Percentiles rank a stretch among this genome's conserved stretches.
These are phyloP conservation scores for Cassiopea andromeda DNA, from an alignment of 30 jellyfish, hydroid and myxozoan genomes.

Conservation along the genomic window DNA sequence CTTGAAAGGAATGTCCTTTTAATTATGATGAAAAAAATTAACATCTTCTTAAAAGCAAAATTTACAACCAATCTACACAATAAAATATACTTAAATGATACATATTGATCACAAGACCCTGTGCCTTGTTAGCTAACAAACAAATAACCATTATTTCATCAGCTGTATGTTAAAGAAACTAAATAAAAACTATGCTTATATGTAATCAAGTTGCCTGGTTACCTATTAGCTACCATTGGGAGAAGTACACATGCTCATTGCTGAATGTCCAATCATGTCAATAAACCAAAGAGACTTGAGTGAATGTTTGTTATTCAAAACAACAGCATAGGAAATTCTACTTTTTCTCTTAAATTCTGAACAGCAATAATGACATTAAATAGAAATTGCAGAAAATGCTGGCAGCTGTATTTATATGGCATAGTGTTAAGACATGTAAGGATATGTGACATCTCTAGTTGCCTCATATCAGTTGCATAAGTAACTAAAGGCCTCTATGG, in stretches of 20 bases:
- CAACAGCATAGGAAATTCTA: too few species aligned
- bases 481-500: too few species aligned
- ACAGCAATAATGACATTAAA: too few species aligned
- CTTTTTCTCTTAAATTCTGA: too few species aligned
- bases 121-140: neutral
- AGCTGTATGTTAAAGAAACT: neutral
- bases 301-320: too few species aligned
- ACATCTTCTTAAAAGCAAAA: neutral
- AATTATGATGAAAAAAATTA: neutral
- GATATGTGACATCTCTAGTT: too few species aligned
- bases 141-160: neutral
- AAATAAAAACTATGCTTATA: neutral
- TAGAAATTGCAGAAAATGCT: neutral
- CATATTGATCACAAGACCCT: constrained; percentile 1
- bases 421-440: neutral
- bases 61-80: neutral
- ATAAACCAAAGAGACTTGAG: too few species aligned
- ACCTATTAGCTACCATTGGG: neutral
- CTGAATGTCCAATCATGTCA: too few species aligned
- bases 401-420: neutral
- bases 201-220: neutral
- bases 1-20: neutral
- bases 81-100: neutral
- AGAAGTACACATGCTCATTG: too few species aligned
- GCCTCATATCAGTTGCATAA: too few species aligned